A percentile compares a stretch with the other conserved stretches of the same genome.
Conservation (phyloP, 2,797 vertebrate genomes). For the Myotis pilosus region DNA sequence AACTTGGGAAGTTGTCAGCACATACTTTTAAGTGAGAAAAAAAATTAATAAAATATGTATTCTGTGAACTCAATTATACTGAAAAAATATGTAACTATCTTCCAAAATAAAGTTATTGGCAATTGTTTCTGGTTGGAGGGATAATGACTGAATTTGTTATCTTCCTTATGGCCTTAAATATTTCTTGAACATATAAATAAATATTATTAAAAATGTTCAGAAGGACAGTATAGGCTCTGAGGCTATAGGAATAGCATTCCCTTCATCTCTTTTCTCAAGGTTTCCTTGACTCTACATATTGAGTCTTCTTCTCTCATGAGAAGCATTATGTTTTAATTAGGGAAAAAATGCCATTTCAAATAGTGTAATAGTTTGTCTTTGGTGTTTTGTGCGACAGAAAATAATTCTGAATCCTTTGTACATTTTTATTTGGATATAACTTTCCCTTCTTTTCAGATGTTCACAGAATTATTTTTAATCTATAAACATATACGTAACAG, state of each 20-base stretch:
- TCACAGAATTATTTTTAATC: neutral
- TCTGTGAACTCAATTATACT: conserved; percentile 25
- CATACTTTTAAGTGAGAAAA: conserved; percentile 25
- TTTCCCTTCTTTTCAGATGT: neutral
- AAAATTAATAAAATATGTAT: conserved; percentile 28
- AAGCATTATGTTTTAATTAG: neutral
- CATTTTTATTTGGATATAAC: neutral
- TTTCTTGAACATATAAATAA: conserved; percentile 32
- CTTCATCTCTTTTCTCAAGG: neutral
- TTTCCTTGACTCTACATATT: neutral
- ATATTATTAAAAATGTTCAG: neutral
- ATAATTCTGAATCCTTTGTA: neutral
- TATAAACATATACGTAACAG: neutral
- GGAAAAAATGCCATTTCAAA: neutral
- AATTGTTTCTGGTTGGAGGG: neutral
- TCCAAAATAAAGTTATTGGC: conserved; percentile 27
- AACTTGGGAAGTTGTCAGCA: conserved; percentile 16
- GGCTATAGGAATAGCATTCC: neutral
- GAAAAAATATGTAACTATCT: conserved; percentile 7
- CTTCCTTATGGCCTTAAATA: conserved; percentile 38
- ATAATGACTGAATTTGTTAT: conserved; percentile 1
- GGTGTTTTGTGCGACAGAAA: neutral
- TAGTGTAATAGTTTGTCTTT: neutral
- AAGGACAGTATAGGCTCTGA: neutral
- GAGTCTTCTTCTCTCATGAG: neutral